Percentiles rank a stretch among this genome's conserved stretches.
phyloP scores from a whole-genome alignment of 2,113 vertebrate genomes.

The Suricata suricatta region DNA sequence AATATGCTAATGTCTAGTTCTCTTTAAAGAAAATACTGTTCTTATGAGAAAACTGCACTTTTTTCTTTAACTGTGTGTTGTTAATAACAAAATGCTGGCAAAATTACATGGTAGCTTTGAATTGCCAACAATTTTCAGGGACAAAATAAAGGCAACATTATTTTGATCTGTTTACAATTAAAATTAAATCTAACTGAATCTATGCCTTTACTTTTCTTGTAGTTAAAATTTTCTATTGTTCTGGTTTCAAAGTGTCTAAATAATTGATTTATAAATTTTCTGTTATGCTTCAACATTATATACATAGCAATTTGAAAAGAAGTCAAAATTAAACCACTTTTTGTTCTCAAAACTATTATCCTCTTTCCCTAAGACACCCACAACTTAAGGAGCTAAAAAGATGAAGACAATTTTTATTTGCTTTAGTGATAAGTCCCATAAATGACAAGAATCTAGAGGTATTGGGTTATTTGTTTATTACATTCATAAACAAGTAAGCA shows the following conservation, averaged over 20 bases:
- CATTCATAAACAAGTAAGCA: not conserved
- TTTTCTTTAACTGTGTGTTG: not conserved
- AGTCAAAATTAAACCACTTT: not conserved
- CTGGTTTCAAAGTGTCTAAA: not conserved
- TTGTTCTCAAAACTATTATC: not conserved
- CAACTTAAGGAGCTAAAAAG: not conserved
- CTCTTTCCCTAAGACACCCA: not conserved
- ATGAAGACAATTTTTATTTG: not conserved
- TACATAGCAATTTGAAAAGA: not conserved
- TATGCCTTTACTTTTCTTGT: not conserved
- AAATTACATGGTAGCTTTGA: not conserved
- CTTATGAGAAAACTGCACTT: not conserved
- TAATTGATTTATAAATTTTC: not conserved
- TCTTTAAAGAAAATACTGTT: conserved; percentile 16
- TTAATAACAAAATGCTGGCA: not conserved
- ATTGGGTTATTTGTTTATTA: not conserved
- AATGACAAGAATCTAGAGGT: not conserved
- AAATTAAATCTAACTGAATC: conserved; percentile 13
- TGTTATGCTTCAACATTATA: not conserved
- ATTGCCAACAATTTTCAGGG: not conserved
- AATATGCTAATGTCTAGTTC: not conserved
- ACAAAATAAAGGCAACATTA: not conserved
- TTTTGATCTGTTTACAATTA: not conserved
- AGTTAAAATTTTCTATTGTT: not conserved
- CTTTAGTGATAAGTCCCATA: not conserved